Evolutionary conservation across 2,888 invertebrate genomes (phyloP).

Genomic region (Cylindroiulus punctatus): DNA sequence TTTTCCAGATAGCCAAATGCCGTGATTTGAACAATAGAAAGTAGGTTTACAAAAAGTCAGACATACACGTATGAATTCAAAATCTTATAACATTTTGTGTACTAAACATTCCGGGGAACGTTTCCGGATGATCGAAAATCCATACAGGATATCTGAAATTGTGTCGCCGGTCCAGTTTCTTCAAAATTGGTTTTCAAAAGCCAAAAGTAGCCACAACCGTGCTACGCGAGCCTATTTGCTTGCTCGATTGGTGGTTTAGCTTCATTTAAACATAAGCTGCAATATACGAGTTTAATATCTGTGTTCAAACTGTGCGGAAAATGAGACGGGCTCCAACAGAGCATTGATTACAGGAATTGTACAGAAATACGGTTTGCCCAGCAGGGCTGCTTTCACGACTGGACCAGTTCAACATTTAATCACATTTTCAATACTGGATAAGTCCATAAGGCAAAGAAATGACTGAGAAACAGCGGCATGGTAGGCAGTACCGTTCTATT

Average conservation of each 20-base stretch:
- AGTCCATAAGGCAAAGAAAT: neutral
- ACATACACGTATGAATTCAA: no score
- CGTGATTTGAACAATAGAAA: no score
- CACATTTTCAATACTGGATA: neutral
- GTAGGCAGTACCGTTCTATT: neutral
- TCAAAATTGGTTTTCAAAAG: neutral
- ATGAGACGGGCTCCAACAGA: neutral
- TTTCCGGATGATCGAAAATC: neutral
- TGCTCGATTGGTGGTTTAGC: neutral
- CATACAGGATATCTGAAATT: neutral
- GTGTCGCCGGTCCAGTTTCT: no score
- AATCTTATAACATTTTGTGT: no score
- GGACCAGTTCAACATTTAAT: neutral
- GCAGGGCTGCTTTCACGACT: neutral
- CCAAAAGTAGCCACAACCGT: neutral
- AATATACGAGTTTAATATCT: neutral
- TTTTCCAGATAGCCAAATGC: no score
- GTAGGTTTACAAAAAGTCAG: no score
- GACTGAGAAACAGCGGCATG: neutral
- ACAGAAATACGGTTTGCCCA: neutral
- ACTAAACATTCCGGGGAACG: no score
- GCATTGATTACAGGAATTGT: conserved; percentile 7
- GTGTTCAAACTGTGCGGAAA: conserved; percentile 15
- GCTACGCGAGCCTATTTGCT: neutral
- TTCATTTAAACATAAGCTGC: neutral